A percentile compares a stretch with the other conserved stretches of the same genome.
These are phyloP conservation scores for Peromyscus melanophrys DNA, from an alignment of 2,797 vertebrate species.

Conservation along the genomic window DNA sequence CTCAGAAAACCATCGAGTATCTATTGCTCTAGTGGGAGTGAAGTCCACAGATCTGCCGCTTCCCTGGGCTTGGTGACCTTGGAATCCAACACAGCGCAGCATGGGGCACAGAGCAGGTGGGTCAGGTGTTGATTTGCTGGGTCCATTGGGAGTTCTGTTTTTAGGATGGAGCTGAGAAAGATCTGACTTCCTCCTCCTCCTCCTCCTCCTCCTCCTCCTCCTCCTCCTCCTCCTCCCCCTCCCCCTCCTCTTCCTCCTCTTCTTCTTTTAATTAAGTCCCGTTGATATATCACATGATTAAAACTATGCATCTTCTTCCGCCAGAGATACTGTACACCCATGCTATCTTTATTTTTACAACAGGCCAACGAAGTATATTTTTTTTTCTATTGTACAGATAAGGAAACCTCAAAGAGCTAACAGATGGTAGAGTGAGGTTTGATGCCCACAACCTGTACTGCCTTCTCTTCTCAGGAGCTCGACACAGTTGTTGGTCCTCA, in stretches of 20 bases:
- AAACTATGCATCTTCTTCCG: not conserved
- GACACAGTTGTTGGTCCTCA: not conserved
- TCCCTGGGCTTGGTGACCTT: not conserved
- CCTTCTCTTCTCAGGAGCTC: not conserved
- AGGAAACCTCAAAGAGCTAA: not conserved
- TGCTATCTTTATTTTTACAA: not conserved
- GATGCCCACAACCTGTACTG: not conserved
- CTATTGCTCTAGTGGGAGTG: not conserved
- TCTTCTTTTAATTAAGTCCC: not conserved
- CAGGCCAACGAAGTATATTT: not conserved
- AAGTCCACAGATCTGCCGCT: not conserved
- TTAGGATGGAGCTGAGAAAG: not conserved
- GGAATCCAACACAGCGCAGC: not conserved
- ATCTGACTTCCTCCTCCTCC: not conserved
- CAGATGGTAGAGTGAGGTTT: not conserved
- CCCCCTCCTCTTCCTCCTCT: too few relatives aligned
- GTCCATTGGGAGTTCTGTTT: not conserved
- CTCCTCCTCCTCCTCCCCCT: not conserved
- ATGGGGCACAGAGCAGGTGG: not conserved
- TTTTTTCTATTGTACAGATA: constrained; percentile 1
- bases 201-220: not conserved
- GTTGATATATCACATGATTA: not conserved
- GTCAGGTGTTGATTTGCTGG: not conserved
- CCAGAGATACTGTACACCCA: not conserved
- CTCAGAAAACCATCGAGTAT: not conserved